Base-by-base conservation (phyloP, 2,113 vertebrate species). In the Campylorhamphus procurvoides region DNA sequence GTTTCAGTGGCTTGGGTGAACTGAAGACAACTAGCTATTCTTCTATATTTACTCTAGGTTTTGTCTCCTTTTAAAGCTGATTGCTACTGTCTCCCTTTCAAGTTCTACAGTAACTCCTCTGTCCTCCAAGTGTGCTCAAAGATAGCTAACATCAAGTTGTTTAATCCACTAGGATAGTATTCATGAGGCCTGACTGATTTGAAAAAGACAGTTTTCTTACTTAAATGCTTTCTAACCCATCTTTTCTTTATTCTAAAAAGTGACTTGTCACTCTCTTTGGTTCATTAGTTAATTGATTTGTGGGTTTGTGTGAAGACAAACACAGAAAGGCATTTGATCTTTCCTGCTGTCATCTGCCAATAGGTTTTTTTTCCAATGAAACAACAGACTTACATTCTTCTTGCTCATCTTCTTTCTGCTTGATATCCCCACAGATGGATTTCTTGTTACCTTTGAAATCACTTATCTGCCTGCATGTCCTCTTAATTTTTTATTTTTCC, bases 281-380 rank as follows among this genome's bases (percentile, higher is more conserved):
- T 81, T 84, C 81, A 72, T 93, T 87, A 93, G 16, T 23, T 33
- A 55, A 87, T 78, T 84, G 77, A 78, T 82, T 73, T 94, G 63
- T 53, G 27, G 23, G 18, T 91, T 81, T 42, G 29, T 89, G 55
- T 76, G 52, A 71, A 81, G 69, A 81, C 27, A 89, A 91, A 94
- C 42, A 50, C 8, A 50, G 46, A 50, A 87, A 39, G 42, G 19
- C 35, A 37, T 77, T 84, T 84, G 27, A 9, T 84, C 42, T 84
- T 72, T 64, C 20, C 18, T 72, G 33, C 6, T 84, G 44, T 63
- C 66, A 56, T 24, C 47, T 84, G 66, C 29, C 73, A 87, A 87
- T 82, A 87, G 27, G 13, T 52, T 67, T n/a, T 67, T 53, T 84
- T 87, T 87, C 40, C 81, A 87, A 33, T 52, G 20, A 62, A 91